A percentile compares a stretch with the other conserved stretches of the same genome.
These are phyloP conservation scores for Eretmocerus hayati DNA, from an alignment of 2,888 invertebrate species.

Conservation along the genomic window DNA sequence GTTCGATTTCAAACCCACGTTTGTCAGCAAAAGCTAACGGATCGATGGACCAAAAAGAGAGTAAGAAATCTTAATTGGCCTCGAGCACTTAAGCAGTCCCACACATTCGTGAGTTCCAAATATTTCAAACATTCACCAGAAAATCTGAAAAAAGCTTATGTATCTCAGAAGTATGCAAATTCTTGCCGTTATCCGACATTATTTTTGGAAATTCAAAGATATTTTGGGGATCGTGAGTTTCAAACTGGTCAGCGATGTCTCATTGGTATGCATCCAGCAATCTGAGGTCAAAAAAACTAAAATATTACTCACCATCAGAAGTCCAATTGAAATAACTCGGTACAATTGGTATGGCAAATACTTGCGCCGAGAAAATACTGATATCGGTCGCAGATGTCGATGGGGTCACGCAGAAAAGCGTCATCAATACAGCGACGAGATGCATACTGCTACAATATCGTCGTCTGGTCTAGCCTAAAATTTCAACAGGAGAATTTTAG, in stretches of 20 bases:
- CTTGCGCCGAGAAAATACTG: slow-evolving; percentile 54
- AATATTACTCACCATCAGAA: slow-evolving; percentile 54
- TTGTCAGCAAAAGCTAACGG: too few species aligned
- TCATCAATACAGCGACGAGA: not conserved
- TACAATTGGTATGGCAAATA: slow-evolving; percentile 71
- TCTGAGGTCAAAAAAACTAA: too few species aligned
- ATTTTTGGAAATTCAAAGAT: not conserved
- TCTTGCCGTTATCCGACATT: not conserved
- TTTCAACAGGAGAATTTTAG: not conserved
- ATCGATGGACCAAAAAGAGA: too few species aligned
- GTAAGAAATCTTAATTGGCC: too few species aligned
- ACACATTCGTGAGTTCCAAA: too few species aligned
- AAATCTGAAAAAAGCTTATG: too few species aligned
- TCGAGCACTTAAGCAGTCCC: too few species aligned
- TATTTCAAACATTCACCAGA: too few species aligned
- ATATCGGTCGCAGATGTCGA: slow-evolving; percentile 7
- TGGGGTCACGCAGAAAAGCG: slow-evolving; percentile 1
- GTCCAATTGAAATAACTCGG: slow-evolving; percentile 78
- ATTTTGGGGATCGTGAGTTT: not conserved
- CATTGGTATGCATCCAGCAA: too few species aligned
- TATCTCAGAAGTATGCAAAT: too few species aligned
- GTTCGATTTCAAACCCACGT: too few species aligned
- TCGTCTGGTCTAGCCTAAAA: not conserved
- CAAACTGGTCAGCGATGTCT: too few species aligned
- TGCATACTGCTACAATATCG: not conserved